Evolutionary conservation across 2,888 invertebrate species (phyloP).

Genomic region (Diarsia rubi): DNA sequence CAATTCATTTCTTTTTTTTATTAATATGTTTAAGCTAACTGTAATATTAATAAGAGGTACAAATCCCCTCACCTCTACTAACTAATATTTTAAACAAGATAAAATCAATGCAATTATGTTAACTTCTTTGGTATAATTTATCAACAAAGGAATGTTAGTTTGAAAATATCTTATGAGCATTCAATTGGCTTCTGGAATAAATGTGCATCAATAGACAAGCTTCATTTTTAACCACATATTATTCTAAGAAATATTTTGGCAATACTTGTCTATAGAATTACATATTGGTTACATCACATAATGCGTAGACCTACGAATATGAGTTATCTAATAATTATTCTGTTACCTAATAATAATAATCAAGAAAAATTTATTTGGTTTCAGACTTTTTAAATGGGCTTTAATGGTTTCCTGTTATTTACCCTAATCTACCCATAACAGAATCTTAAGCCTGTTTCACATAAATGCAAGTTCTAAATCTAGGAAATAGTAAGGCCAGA

Average conservation of each 20-base stretch:
- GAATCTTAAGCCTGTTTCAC: background rate
- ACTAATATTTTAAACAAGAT: background rate
- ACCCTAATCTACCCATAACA: background rate
- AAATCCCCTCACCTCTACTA: background rate
- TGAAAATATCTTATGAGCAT: background rate
- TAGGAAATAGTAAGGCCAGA: background rate
- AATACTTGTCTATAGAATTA: background rate
- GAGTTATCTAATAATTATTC: no score
- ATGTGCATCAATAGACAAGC: background rate
- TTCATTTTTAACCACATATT: background rate
- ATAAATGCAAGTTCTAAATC: background rate
- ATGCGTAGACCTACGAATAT: no score
- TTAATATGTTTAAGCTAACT: background rate
- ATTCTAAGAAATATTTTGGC: slow-evolving; percentile 12
- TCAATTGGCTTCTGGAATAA: slow-evolving; percentile 6
- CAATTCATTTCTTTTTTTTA: background rate
- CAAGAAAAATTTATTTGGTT: background rate
- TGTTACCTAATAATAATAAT: background rate
- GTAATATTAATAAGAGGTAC: background rate
- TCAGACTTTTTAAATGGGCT: background rate
- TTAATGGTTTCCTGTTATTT: background rate
- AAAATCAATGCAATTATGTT: background rate
- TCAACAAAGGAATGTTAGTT: background rate
- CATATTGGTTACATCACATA: no score
- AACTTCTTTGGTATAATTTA: slow-evolving; percentile 1